Conservation (phyloP, 2,113 vertebrate species). For the Perca flavescens region DNA sequence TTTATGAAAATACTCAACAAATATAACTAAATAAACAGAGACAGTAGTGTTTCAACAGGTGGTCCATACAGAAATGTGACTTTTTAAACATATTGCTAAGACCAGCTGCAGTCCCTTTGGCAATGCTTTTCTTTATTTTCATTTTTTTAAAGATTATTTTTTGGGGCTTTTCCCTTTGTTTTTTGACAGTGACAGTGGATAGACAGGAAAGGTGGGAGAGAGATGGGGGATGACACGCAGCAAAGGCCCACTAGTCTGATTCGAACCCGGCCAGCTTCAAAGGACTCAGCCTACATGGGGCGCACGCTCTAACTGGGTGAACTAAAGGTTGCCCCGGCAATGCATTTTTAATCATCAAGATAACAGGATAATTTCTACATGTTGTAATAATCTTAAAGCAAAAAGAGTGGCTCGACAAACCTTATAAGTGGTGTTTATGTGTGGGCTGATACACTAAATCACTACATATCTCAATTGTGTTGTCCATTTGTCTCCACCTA, state of each 20-base stretch:
- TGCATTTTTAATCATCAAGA: conserved; percentile 36
- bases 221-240: no score
- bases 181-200: no score
- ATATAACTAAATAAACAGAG: conserved; percentile 11
- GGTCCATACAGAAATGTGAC: neutral
- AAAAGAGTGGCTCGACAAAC: neutral
- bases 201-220: no score
- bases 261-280: no score
- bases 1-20: neutral
- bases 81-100: conserved; percentile 39
- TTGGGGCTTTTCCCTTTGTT: no score
- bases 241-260: no score
- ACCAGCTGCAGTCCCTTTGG: conserved; percentile 10
- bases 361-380: conserved; percentile 20
- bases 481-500: neutral
- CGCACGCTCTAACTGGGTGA: no score
- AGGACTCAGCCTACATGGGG: no score
- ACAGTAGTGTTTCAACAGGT: conserved; percentile 5
- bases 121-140: conserved; percentile 32
- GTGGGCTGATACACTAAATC: neutral
- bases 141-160: no score
- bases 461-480: neutral
- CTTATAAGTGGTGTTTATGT: neutral
- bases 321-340: neutral
- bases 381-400: conserved; percentile 1